Evolutionary conservation across 2,888 invertebrate species (phyloP).

Genomic region (Scrobipalpa costella): DNA sequence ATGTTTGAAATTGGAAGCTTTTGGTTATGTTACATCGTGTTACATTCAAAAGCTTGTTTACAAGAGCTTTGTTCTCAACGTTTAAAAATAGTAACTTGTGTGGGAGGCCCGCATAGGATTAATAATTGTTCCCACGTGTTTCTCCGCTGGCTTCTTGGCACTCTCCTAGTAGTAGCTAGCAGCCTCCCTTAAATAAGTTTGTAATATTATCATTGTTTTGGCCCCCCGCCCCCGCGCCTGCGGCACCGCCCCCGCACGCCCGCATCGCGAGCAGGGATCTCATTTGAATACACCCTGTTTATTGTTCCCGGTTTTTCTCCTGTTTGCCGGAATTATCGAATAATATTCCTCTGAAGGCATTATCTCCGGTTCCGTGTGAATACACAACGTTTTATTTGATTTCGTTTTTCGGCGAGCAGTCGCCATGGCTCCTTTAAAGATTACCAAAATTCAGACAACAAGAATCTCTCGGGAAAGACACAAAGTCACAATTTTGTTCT

Average conservation of each 20-base stretch:
- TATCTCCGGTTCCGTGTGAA: slow-evolving; percentile 61
- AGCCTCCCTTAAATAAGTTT: slow-evolving; percentile 70
- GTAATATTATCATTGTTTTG: slow-evolving; percentile 77
- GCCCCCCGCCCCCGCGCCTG: slow-evolving; percentile 35
- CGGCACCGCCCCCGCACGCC: slow-evolving; percentile 39
- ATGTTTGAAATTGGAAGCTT: too few relatives aligned
- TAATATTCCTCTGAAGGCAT: slow-evolving; percentile 66
- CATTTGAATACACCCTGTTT: slow-evolving; percentile 78
- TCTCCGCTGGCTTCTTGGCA: background rate
- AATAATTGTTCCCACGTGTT: background rate
- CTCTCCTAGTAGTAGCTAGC: slow-evolving; percentile 36
- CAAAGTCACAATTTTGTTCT: background rate
- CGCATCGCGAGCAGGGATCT: slow-evolving; percentile 49
- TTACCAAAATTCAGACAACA: slow-evolving; percentile 7
- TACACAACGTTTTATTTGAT: slow-evolving; percentile 31
- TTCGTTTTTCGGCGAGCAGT: slow-evolving; percentile 7
- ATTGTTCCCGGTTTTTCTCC: slow-evolving; percentile 63
- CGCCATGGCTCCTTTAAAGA: slow-evolving; percentile 7
- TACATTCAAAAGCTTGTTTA: too few relatives aligned
- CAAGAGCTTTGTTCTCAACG: too few relatives aligned
- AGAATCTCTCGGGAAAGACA: slow-evolving; percentile 12
- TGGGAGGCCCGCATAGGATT: too few relatives aligned
- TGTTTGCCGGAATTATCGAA: slow-evolving; percentile 67
- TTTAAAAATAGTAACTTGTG: too few relatives aligned
- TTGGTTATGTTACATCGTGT: too few relatives aligned